phyloP scores from a whole-genome alignment of 2,797 vertebrate species.

The Hybognathus amarus region DNA sequence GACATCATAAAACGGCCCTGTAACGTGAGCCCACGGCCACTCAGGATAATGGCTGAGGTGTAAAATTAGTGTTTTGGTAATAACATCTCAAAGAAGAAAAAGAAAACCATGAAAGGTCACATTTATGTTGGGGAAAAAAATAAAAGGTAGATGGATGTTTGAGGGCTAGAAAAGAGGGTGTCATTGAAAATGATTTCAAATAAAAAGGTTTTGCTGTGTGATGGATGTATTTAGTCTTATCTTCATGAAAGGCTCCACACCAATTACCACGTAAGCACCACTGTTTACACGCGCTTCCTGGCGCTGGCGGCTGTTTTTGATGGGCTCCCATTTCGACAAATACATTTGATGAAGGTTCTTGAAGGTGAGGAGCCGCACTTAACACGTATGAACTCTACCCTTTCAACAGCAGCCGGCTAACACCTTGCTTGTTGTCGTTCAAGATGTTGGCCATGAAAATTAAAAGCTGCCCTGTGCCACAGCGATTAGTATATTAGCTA shows the following conservation, averaged over 20 bases:
- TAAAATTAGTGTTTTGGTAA: conserved; percentile 61
- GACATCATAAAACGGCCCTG: conserved; percentile 54
- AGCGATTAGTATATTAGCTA: conserved; percentile 70
- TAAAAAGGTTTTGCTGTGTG: conserved; percentile 63
- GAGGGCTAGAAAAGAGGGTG: conserved; percentile 39
- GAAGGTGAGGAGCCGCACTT: conserved; percentile 72
- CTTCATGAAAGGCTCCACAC: conserved; percentile 60
- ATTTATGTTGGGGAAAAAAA: conserved; percentile 58
- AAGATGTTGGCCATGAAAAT: conserved; percentile 56
- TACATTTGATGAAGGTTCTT: conserved; percentile 68
- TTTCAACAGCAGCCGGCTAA: conserved; percentile 17
- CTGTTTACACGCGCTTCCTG: conserved; percentile 57
- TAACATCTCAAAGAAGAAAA: conserved; percentile 47
- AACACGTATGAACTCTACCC: conserved; percentile 46
- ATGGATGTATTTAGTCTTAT: conserved; percentile 65
- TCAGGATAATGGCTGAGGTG: conserved; percentile 48
- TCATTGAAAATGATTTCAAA: conserved; percentile 60
- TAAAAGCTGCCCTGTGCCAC: conserved; percentile 53
- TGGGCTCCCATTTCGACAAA: conserved; percentile 57
- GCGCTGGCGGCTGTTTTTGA: conserved; percentile 71
- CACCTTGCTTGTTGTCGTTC: background rate
- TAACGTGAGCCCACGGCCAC: conserved; percentile 14
- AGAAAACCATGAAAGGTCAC: conserved; percentile 55
- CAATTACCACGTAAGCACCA: conserved; percentile 64
- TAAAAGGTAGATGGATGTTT: conserved; percentile 33